Evolutionary conservation across 2,797 vertebrate genomes (phyloP).

Genomic region (Brachymystax lenok): DNA sequence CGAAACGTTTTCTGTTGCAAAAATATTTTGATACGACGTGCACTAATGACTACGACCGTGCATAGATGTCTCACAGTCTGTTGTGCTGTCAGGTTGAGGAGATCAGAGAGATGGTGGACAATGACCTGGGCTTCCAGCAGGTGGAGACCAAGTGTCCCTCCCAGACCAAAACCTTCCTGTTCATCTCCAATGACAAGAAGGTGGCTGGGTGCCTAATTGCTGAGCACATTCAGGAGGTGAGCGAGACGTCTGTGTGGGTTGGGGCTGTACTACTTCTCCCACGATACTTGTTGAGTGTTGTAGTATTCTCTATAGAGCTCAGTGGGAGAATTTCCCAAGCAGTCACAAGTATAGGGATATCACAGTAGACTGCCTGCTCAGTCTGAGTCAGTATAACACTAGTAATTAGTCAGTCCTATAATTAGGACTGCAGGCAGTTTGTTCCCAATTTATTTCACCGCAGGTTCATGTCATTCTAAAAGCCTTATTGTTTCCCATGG

Average conservation of each 20-base stretch:
- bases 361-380: background rate
- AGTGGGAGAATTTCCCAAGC: background rate
- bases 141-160: conserved; percentile 92
- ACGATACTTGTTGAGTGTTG: background rate
- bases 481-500: background rate
- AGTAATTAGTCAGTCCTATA: conserved; percentile 1
- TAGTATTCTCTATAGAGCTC: background rate
- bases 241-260: conserved; percentile 35
- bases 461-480: background rate
- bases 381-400: background rate
- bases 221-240: conserved; percentile 97
- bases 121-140: conserved; percentile 97
- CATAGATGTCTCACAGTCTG: background rate
- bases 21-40: too few relatives aligned
- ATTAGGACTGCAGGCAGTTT: background rate
- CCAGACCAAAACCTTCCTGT: conserved; percentile 96
- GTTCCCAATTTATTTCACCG: background rate
- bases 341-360: background rate
- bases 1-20: too few relatives aligned
- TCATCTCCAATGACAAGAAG: conserved; percentile 98
- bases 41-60: too few relatives aligned
- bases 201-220: conserved; percentile 96
- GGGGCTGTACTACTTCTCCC: background rate
- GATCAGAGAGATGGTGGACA: conserved; percentile 99
- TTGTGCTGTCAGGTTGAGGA: conserved; percentile 87